Conservation (phyloP, 1,140 invertebrate species). For the Drosophila sproati region DNA sequence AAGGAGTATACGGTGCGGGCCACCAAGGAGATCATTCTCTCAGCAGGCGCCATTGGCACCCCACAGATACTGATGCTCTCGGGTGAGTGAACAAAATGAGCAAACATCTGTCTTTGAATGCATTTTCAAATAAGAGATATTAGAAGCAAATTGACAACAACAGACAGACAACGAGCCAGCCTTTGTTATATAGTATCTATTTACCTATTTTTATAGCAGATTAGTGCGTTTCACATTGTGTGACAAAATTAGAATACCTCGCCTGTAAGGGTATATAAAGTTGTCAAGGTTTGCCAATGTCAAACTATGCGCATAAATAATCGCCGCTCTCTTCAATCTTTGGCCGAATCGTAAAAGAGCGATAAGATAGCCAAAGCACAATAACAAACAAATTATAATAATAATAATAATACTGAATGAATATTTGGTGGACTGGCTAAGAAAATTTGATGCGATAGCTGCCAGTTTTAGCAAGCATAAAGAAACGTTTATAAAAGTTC, state of each 20-base stretch:
- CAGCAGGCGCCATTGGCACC: conserved; percentile 86
- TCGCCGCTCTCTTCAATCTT: conserved; percentile 17
- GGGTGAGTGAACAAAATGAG: conserved; percentile 47
- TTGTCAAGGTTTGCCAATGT: conserved; percentile 14
- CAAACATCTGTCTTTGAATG: neutral
- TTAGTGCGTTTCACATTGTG: too few species aligned
- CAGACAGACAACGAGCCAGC: too few species aligned
- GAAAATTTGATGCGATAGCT: neutral
- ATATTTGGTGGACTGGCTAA: neutral
- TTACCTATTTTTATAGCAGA: too few species aligned
- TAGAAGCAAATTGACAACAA: neutral
- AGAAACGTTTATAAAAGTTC: neutral
- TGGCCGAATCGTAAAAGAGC: conserved; percentile 1
- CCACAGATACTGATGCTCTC: conserved; percentile 88
- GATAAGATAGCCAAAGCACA: conserved; percentile 34
- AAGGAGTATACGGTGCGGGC: conserved; percentile 69
- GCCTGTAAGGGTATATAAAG: too few species aligned
- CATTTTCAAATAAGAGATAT: too few species aligned
- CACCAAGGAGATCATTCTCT: conserved; percentile 85
- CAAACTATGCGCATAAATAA: conserved; percentile 13
- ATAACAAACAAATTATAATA: neutral
- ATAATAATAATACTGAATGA: neutral
- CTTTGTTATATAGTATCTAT: too few species aligned
- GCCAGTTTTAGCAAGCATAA: neutral
- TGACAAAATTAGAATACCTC: neutral